Conservation (phyloP, 2,888 invertebrate species). For the Aphodius sticticus region DNA sequence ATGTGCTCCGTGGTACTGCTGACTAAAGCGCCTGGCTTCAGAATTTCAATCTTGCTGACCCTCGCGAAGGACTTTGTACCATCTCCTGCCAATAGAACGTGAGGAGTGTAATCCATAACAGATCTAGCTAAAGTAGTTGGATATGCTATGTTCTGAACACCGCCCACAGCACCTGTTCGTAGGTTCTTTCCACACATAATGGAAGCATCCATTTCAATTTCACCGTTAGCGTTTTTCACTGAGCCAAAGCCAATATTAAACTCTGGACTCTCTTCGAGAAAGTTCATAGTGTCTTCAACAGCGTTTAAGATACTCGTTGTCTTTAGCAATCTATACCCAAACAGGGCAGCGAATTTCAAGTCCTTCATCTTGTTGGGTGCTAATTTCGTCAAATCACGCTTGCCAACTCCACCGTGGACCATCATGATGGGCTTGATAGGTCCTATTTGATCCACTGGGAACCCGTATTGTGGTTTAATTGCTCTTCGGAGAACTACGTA, state of each 20-base stretch:
- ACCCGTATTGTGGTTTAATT: background rate
- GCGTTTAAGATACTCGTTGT: background rate
- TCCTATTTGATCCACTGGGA: background rate
- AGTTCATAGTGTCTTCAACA: constrained; percentile 13
- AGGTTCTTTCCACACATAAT: constrained; percentile 11
- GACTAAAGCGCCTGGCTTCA: background rate
- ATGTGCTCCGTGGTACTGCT: background rate
- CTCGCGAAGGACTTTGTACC: constrained; percentile 6
- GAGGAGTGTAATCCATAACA: constrained; percentile 11
- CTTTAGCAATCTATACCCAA: constrained; percentile 12
- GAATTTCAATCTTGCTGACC: background rate
- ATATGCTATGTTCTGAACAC: constrained; percentile 7
- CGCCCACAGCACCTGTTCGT: background rate
- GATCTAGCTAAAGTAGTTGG: constrained; percentile 10
- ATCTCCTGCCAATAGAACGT: constrained; percentile 10
- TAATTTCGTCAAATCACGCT: background rate
- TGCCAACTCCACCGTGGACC: constrained; percentile 13
- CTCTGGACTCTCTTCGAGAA: constrained; percentile 12
- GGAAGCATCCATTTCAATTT: constrained; percentile 16
- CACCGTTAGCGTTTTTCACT: background rate
- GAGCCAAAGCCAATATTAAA: constrained; percentile 16
- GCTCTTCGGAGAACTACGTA: background rate
- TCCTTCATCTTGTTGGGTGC: constrained; percentile 17
- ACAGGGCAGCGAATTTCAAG: background rate
- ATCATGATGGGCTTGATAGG: background rate